These are phyloP conservation scores for Temnothorax rugatulus DNA, from an alignment of 2,888 invertebrate genomes.

Conservation along the genomic window DNA sequence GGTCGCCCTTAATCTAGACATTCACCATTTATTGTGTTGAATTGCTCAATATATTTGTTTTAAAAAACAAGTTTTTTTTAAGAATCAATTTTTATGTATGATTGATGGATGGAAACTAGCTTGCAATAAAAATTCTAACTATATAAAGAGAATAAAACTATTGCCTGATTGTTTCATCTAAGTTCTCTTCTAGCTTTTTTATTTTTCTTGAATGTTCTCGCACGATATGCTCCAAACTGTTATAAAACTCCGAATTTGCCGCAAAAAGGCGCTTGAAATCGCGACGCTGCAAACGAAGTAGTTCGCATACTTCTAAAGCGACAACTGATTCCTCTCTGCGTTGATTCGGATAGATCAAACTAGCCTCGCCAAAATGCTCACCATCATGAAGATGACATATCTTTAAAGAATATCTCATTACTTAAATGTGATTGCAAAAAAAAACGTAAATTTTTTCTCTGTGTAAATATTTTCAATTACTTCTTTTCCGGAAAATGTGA, in stretches of 20 bases:
- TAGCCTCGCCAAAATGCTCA: conserved; percentile 87
- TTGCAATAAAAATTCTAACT: neutral
- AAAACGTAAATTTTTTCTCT: neutral
- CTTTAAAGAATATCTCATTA: conserved; percentile 74
- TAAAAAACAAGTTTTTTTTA: neutral
- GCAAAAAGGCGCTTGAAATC: conserved; percentile 86
- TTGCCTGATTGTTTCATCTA: neutral
- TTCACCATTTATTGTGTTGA: neutral
- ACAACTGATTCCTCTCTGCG: conserved; percentile 87
- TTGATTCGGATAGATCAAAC: conserved; percentile 86
- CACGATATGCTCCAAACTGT: conserved; percentile 76
- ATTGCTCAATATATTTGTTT: neutral
- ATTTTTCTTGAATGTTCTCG: conserved; percentile 71
- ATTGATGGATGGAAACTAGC: neutral
- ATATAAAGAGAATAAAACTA: neutral
- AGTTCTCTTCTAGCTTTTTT: conserved; percentile 44
- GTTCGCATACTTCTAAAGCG: conserved; percentile 89
- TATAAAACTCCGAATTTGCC: conserved; percentile 75
- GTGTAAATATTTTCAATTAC: conserved; percentile 62
- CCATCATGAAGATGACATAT: conserved; percentile 88
- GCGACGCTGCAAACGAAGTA: conserved; percentile 87
- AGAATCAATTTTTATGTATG: neutral
- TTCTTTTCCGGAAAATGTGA: conserved; percentile 80
- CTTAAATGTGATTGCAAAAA: neutral
- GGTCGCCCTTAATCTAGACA: too few species aligned